phyloP scores from a whole-genome alignment of 2,888 invertebrate species.

The Mayetiola destructor region DNA sequence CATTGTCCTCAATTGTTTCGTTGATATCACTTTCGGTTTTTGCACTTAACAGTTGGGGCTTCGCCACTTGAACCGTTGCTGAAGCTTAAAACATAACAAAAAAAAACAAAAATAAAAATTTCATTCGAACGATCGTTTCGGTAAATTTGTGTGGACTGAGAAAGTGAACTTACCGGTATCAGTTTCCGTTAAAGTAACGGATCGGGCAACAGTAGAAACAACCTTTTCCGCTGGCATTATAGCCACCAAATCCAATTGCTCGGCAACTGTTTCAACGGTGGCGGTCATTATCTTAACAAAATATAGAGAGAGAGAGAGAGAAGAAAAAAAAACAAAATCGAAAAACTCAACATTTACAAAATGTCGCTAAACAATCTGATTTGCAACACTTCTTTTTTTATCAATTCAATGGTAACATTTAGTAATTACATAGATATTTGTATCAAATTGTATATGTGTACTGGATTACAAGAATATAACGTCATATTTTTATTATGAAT shows the following conservation, averaged over 20 bases:
- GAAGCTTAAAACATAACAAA: slow-evolving; percentile 39
- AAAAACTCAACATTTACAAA: no score
- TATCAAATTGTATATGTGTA: no score
- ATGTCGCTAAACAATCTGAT: no score
- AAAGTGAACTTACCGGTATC: slow-evolving; percentile 57
- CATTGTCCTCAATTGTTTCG: slow-evolving; percentile 53
- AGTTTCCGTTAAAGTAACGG: slow-evolving; percentile 75
- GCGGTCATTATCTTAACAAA: slow-evolving; percentile 77
- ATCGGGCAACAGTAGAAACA: slow-evolving; percentile 67
- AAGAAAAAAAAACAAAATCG: not conserved
- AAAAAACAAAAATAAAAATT: not conserved
- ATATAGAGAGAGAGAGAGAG: not conserved
- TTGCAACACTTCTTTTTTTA: no score
- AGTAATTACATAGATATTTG: no score
- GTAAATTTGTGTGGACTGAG: not conserved
- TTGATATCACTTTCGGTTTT: slow-evolving; percentile 35
- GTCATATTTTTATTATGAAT: no score
- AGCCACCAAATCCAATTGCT: slow-evolving; percentile 77
- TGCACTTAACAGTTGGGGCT: slow-evolving; percentile 60
- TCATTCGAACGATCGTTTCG: no score
- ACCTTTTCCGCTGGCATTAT: slow-evolving; percentile 64
- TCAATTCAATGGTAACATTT: no score
- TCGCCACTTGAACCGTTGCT: slow-evolving; percentile 58
- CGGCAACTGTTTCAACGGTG: slow-evolving; percentile 86
- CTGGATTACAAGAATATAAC: no score